Percentiles rank a stretch among this genome's conserved stretches.
Evolutionary conservation across 37 sponge, comb jelly and placozoan genomes (phyloP).

Genomic region (Oscarella lobularis): DNA sequence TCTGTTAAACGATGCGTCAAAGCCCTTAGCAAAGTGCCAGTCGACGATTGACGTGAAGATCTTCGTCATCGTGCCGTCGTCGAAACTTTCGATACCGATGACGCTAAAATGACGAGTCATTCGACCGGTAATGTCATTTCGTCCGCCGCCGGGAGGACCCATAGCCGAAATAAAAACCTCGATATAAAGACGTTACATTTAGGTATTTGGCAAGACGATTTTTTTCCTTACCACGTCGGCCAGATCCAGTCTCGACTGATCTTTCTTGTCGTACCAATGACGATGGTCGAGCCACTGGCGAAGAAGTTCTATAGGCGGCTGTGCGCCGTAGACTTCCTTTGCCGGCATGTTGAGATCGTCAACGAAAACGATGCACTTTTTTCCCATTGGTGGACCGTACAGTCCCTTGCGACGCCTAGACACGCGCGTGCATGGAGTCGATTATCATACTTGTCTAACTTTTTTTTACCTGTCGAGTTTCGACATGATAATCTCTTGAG

Average conservation of each 20-base stretch:
- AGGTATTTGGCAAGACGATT: neutral
- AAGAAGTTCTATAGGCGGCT: slow-evolving; percentile 94
- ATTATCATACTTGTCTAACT: neutral
- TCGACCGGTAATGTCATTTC: slow-evolving; percentile 80
- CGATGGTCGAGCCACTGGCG: slow-evolving; percentile 80
- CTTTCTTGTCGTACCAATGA: slow-evolving; percentile 95
- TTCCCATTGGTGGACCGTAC: slow-evolving; percentile 90
- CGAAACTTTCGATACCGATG: slow-evolving; percentile 91
- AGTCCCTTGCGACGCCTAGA: slow-evolving; percentile 76
- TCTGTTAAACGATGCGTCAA: slow-evolving; percentile 80
- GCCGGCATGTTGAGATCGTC: slow-evolving; percentile 99
- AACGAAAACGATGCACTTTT: slow-evolving; percentile 83
- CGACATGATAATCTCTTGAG: slow-evolving; percentile 90
- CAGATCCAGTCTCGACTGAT: slow-evolving; percentile 74
- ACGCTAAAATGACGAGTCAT: slow-evolving; percentile 89
- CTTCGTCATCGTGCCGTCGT: slow-evolving; percentile 85
- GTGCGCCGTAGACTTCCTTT: slow-evolving; percentile 97
- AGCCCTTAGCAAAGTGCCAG: slow-evolving; percentile 93
- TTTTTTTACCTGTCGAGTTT: slow-evolving; percentile 71
- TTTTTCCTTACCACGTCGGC: slow-evolving; percentile 62
- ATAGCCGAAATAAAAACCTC: slow-evolving; percentile 75
- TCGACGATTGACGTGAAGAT: slow-evolving; percentile 89
- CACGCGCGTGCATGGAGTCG: slow-evolving; percentile 4
- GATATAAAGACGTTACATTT: neutral
- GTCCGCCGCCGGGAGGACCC: slow-evolving; percentile 97